phyloP scores from a whole-genome alignment of 1,140 invertebrate genomes.

The Lysiphlebus fabarum region DNA sequence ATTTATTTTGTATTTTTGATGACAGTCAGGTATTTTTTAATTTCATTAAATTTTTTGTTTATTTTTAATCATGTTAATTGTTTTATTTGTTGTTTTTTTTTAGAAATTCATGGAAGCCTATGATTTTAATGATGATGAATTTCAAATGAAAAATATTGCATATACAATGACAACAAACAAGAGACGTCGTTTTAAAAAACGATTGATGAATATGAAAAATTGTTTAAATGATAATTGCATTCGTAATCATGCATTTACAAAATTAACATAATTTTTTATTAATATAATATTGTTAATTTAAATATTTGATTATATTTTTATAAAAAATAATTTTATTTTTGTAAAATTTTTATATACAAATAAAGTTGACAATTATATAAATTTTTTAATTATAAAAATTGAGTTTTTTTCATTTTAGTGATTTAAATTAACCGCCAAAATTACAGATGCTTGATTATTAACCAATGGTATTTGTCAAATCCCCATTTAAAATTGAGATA shows the following conservation, averaged over 20 bases:
- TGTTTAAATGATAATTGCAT: conserved; percentile 46
- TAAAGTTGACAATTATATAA: no score
- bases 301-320: no score
- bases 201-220: conserved; percentile 44
- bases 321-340: no score
- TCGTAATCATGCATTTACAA: not conserved
- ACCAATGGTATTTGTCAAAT: no score
- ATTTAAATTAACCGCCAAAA: no score
- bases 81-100: conserved; percentile 35
- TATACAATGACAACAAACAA: conserved; percentile 51
- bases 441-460: no score
- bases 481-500: no score
- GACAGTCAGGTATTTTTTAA: conserved; percentile 63
- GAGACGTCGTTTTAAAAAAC: conserved; percentile 51
- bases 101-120: conserved; percentile 72
- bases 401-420: no score
- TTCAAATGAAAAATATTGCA: conserved; percentile 67
- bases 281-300: no score
- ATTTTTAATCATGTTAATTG: conserved; percentile 6
- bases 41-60: not conserved
- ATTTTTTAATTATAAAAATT: no score
- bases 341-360: no score
- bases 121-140: conserved; percentile 64
- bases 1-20: conserved; percentile 73
- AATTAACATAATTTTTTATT: no score